Base-by-base conservation (phyloP, 2,888 invertebrate species). In the Scaptomyza cyrtandrae region DNA sequence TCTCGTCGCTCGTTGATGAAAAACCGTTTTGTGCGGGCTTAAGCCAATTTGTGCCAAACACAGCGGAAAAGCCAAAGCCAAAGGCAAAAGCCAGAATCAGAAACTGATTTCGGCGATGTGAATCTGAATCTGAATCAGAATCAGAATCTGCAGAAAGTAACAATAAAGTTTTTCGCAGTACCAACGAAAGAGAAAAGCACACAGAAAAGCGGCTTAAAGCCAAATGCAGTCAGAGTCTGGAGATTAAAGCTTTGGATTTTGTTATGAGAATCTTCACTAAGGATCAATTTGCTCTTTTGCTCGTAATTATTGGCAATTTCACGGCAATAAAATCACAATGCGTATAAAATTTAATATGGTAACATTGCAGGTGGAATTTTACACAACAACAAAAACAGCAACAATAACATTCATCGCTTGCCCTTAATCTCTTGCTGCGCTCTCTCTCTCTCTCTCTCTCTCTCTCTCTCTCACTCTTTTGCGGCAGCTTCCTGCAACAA, bases 271-370 rank as follows among this genome's bases (percentile, higher is more conserved):
- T 60, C 52, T 43, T 46, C 0, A 10, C 1, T 24, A 10, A 41
- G 56, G 14, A 52, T 69, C 58, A 45, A 57, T 39, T 31, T 31
- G 52, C 60, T 75, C 70, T 56, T 63, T 70, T 71, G 52, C 84
- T 79, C 77, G 75, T 88, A 88, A 89, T 89, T 89, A 88, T 89
- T 86, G 84, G 77, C 87, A 88, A 90, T 89, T 89, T 90, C 89
- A 89, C 71, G 89, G 87, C 87, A 89, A 89, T 90, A 85, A 89
- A 90, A 87, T 85, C 80, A 78, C 86, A 80, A 87, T 10, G 89
- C 90, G 79, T 89, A 65, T 75, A 79, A 85, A 88, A 88, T 88
- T 85, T 71, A 80, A 78, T 84, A 78, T 88, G 87, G 87, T 88
- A 87, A 84, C 69, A 71, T 60, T 67, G 88, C 84, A 89, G 79